Percentiles rank a stretch among this genome's conserved stretches.
phyloP scores from a whole-genome alignment of 2,888 invertebrate species.

The Stenolophus ochropezus region DNA sequence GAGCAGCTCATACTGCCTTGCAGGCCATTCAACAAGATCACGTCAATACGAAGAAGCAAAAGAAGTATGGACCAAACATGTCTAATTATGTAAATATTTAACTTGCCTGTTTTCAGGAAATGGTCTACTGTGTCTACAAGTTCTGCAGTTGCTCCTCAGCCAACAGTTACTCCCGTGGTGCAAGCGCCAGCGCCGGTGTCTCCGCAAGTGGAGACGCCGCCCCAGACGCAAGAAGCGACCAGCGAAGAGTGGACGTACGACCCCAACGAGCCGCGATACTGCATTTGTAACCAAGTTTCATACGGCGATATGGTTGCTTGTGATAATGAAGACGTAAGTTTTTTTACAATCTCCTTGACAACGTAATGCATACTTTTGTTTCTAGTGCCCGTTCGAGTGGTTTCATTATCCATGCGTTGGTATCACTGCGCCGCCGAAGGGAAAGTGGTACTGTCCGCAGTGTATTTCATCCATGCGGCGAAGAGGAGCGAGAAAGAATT shows the following conservation, averaged over 20 bases:
- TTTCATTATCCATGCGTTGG: conserved; percentile 99
- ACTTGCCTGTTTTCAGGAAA: conserved; percentile 66
- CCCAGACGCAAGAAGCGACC: conserved; percentile 76
- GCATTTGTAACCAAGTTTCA: conserved; percentile 97
- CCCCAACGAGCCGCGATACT: conserved; percentile 97
- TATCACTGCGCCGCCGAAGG: conserved; percentile 95
- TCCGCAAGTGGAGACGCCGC: conserved; percentile 71
- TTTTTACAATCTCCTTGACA: background rate
- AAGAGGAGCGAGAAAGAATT: conserved; percentile 87
- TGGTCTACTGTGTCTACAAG: conserved; percentile 66
- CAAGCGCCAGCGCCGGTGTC: conserved; percentile 70
- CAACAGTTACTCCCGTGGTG: conserved; percentile 66
- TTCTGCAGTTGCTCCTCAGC: conserved; percentile 69
- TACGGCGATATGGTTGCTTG: conserved; percentile 99
- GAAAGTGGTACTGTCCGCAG: conserved; percentile 99
- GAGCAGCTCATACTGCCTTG: conserved; percentile 83
- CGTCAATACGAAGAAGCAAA: conserved; percentile 79
- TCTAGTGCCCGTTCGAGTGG: conserved; percentile 98
- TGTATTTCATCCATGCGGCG: conserved; percentile 92
- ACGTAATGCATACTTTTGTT: conserved; percentile 61
- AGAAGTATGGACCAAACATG: too few relatives aligned
- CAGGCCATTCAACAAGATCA: conserved; percentile 79
- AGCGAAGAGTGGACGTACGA: conserved; percentile 94
- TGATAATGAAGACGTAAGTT: conserved; percentile 94
- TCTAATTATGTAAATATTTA: background rate